A percentile compares a stretch with the other conserved stretches of the same genome.
These are phyloP conservation scores for Rhinoraja longicauda DNA, from an alignment of 2,797 vertebrate genomes.

Conservation along the genomic window DNA sequence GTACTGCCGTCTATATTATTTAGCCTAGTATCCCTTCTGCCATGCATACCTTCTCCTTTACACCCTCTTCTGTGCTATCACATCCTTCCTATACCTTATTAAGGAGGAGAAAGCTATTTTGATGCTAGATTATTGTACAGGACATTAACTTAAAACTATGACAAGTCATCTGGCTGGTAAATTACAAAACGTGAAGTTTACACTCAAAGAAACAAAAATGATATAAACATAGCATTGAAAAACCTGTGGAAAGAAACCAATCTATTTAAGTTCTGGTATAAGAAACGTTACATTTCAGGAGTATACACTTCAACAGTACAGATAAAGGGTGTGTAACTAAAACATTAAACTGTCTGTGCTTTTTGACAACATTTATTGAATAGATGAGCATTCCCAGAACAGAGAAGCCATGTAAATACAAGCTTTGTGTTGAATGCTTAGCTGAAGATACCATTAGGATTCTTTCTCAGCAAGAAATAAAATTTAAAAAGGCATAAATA, in stretches of 20 bases:
- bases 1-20: background rate
- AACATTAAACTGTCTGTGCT: background rate
- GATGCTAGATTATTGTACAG: background rate
- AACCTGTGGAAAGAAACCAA: background rate
- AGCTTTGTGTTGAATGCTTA: background rate
- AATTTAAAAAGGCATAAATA: background rate
- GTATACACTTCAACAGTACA: background rate
- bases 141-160: background rate
- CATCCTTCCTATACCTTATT: too few species aligned
- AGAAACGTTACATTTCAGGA: background rate
- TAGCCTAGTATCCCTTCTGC: background rate
- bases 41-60: background rate
- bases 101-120: too few species aligned
- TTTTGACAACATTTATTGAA: background rate
- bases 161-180: background rate
- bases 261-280: background rate
- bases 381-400: background rate
- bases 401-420: background rate
- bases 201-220: background rate
- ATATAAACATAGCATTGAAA: background rate
- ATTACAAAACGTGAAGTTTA: background rate
- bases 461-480: background rate
- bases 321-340: background rate
- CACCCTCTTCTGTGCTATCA: too few species aligned
- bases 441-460: background rate